These are phyloP conservation scores for Nasua narica DNA, from an alignment of 2,797 vertebrate species.

Conservation along the genomic window DNA sequence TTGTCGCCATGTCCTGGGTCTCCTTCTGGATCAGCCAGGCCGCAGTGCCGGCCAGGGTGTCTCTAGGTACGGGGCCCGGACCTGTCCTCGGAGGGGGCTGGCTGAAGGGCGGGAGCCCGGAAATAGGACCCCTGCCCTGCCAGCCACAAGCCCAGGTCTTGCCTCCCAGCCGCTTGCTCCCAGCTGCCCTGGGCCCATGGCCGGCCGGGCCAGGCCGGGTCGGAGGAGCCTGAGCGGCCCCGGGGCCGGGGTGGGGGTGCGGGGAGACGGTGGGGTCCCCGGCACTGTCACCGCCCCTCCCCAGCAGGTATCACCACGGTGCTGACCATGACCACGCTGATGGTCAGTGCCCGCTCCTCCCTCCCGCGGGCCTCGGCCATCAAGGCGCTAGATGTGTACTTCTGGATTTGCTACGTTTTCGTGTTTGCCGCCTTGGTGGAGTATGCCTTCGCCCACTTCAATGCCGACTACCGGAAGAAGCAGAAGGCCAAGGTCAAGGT, in stretches of 20 bases:
- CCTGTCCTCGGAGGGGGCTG: not conserved
- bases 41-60: slow-evolving; percentile 96
- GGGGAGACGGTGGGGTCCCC: not conserved
- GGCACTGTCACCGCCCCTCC: fast-evolving
- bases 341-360: slow-evolving; percentile 97
- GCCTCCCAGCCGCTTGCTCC: not conserved
- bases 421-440: slow-evolving; percentile 98
- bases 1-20: slow-evolving; percentile 99
- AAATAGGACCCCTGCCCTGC: fast-evolving
- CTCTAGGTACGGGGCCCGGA: slow-evolving; percentile 87
- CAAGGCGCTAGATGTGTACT: slow-evolving; percentile 97
- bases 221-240: not conserved
- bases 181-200: not conserved
- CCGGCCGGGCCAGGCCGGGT: not conserved
- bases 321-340: slow-evolving; percentile 98
- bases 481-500: slow-evolving; percentile 91
- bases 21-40: slow-evolving; percentile 99
- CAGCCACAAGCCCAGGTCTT: not conserved
- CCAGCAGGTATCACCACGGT: slow-evolving; percentile 96
- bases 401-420: slow-evolving; percentile 99
- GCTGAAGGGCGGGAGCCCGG: not conserved
- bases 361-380: slow-evolving; percentile 96
- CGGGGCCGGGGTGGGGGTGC: fast-evolving
- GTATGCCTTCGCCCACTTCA: slow-evolving; percentile 98
- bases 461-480: slow-evolving; percentile 96